A percentile compares a stretch with the other conserved stretches of the same genome.
Evolutionary conservation across 1,140 invertebrate species (phyloP).

Genomic region (Apis cerana): DNA sequence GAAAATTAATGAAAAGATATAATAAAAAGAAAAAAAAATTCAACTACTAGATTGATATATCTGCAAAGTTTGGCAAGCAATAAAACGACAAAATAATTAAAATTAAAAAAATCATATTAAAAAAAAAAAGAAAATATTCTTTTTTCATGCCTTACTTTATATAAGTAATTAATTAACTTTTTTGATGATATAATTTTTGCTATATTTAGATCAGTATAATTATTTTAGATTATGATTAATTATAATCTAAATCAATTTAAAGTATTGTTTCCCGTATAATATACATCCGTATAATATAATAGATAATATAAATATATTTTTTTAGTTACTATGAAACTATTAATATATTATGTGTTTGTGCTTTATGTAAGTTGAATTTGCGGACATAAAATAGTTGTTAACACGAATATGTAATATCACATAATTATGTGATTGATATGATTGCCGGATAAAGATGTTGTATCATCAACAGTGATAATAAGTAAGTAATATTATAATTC

Average conservation of each 20-base stretch:
- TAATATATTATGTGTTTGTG: not conserved
- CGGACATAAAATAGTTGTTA: not conserved
- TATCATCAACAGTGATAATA: not conserved
- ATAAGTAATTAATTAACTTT: not conserved
- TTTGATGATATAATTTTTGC: not conserved
- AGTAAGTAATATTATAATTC: not conserved
- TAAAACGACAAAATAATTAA: no score
- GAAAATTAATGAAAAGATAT: slow-evolving; percentile 49
- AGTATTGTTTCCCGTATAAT: not conserved
- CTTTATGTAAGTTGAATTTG: slow-evolving; percentile 1
- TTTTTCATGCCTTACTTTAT: not conserved
- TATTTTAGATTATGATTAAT: not conserved
- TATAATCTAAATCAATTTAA: not conserved
- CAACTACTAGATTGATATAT: slow-evolving; percentile 11
- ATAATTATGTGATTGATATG: not conserved
- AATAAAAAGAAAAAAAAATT: not conserved
- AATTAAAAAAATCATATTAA: no score
- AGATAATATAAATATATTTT: not conserved
- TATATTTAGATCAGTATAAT: not conserved
- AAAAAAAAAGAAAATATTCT: no score
- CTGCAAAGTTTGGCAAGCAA: slow-evolving; percentile 36
- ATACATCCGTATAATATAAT: no score
- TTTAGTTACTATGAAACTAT: not conserved
- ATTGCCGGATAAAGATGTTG: not conserved
- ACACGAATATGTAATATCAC: no score